These are phyloP conservation scores for Limnephilus lunatus DNA, from an alignment of 2,888 invertebrate genomes.

Conservation along the genomic window DNA sequence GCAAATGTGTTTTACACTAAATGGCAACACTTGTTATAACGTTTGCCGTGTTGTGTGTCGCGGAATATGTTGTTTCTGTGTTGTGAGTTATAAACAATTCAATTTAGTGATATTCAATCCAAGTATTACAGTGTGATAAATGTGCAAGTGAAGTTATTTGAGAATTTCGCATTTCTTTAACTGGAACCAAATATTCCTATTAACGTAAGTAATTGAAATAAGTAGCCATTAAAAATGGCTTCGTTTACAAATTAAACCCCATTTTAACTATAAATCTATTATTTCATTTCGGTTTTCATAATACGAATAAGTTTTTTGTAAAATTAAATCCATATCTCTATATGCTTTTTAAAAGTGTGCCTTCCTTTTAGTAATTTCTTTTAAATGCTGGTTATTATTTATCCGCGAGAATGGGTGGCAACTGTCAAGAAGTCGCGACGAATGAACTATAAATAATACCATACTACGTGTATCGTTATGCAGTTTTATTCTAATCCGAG, in stretches of 20 bases:
- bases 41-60: constrained; percentile 56
- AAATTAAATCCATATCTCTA: neutral
- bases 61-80: constrained; percentile 56
- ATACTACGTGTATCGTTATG: constrained; percentile 12
- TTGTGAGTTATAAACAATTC: constrained; percentile 56
- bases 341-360: neutral
- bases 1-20: neutral
- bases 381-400: neutral
- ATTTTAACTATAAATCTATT: constrained; percentile 38
- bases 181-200: constrained; percentile 35
- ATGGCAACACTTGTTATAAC: constrained; percentile 41
- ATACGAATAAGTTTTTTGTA: neutral
- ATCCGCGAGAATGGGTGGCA: constrained; percentile 58
- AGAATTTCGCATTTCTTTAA: constrained; percentile 4
- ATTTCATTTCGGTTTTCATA: constrained; percentile 19
- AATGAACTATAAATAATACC: constrained; percentile 42
- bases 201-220: constrained; percentile 59
- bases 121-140: constrained; percentile 40
- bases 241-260: constrained; percentile 52
- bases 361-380: neutral
- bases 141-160: constrained; percentile 52
- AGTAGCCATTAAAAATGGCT: constrained; percentile 60
- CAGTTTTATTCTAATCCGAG: neutral
- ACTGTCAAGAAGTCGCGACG: constrained; percentile 53
- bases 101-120: constrained; percentile 47